phyloP scores from a whole-genome alignment of 2,888 invertebrate genomes.

The Lydus trimaculatus region DNA sequence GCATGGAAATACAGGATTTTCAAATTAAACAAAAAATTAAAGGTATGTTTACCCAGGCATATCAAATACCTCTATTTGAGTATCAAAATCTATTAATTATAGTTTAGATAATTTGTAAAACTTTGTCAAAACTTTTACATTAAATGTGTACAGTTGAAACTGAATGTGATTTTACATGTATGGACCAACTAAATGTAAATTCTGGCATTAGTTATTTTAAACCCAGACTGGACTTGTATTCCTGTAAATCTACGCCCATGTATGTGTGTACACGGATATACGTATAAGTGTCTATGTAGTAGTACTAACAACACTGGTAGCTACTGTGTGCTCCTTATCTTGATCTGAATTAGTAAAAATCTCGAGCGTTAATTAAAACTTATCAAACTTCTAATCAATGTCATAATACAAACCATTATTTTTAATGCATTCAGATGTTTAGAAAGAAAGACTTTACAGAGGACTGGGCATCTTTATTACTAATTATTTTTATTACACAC shows the following conservation, averaged over 20 bases:
- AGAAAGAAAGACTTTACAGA: background rate
- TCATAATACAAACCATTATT: constrained; percentile 48
- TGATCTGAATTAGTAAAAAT: constrained; percentile 52
- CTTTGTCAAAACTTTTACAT: too few species aligned
- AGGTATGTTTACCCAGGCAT: too few species aligned
- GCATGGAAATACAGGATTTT: background rate
- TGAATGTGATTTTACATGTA: background rate
- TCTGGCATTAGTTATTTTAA: constrained; percentile 34
- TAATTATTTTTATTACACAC: constrained; percentile 43
- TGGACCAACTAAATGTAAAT: constrained; percentile 28
- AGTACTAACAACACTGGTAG: constrained; percentile 49
- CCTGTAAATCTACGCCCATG: background rate
- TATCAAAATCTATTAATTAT: too few species aligned
- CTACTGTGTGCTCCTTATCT: constrained; percentile 48
- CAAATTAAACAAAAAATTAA: too few species aligned
- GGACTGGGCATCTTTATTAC: constrained; percentile 43
- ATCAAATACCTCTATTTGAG: too few species aligned
- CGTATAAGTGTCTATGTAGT: constrained; percentile 18
- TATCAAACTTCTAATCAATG: constrained; percentile 48
- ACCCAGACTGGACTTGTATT: constrained; percentile 29
- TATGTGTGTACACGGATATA: background rate
- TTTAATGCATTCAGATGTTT: constrained; percentile 45
- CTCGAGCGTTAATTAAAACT: constrained; percentile 51
- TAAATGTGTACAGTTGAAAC: background rate
- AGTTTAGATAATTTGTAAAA: too few species aligned